Evolutionary conservation across 2,888 invertebrate species (phyloP).

Genomic region (Himalopsyche kuldschensis): DNA sequence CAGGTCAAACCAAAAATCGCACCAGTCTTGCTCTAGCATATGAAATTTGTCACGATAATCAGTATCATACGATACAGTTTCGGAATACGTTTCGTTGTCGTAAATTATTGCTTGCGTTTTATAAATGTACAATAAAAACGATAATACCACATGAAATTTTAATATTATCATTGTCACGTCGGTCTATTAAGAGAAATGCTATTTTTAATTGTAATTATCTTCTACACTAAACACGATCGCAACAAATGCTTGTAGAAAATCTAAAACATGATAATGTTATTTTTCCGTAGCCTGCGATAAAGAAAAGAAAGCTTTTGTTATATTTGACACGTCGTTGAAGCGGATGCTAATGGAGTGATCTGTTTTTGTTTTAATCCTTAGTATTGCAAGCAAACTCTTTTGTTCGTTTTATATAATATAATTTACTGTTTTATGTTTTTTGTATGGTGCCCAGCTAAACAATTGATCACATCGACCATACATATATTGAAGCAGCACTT

Average conservation of each 20-base stretch:
- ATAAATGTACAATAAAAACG: background rate
- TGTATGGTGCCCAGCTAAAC: background rate
- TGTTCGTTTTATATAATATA: background rate
- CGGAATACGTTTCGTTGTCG: background rate
- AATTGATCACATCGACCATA: background rate
- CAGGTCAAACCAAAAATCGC: background rate
- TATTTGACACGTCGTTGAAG: background rate
- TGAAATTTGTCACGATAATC: background rate
- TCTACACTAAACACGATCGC: no score
- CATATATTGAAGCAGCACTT: background rate
- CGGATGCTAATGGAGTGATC: background rate
- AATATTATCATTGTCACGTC: background rate
- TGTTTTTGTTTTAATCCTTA: background rate
- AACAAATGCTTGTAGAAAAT: no score
- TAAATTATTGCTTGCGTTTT: background rate
- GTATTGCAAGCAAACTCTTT: background rate
- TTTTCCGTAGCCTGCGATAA: background rate
- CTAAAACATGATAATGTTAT: no score
- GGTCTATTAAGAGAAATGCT: no score
- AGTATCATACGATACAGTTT: background rate
- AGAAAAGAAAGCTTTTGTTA: background rate
- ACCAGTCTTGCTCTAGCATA: background rate
- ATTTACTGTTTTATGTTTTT: background rate
- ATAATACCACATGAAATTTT: background rate
- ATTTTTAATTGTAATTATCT: no score